Evolutionary conservation across 2,888 invertebrate species (phyloP), one percentile per base, ranked within the genome.

Genomic region (Drosophila pseudotakahashii): DNA sequence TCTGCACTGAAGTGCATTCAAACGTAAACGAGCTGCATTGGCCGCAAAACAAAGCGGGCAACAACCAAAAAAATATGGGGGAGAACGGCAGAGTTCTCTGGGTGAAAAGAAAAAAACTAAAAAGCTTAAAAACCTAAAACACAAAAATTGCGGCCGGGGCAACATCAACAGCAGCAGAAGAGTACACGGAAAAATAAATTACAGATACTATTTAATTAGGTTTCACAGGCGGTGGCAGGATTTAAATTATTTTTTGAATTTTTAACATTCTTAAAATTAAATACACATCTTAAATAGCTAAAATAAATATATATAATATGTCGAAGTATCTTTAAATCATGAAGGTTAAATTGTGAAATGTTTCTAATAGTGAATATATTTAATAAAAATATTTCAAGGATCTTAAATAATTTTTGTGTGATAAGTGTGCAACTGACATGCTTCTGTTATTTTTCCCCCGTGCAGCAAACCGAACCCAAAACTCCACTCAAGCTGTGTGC

Each of bases 101-200:
- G 16, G 30, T 2, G 36, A 9, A 36, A 39, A 52, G 6, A 79
- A 77, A 79, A 67, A 69, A 44, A 13, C 36, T 48, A 64, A 72
- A 77, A 85, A 63, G 77, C 70, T 79, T 84, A 69, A 87, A 86
- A 84, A 73, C 77, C 81, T 78, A 81, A 87, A 87, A 87, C 87
- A 83, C 87, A 84, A 84, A 82, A 82, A 82, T 87, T 84, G 87
- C 77, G 82, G 82, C 82, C 71, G 63, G 71, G 68, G 58, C 51
- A 79, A 73, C 71, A 80, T 76, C 78, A 83, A 81, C 70, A 73
- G 41, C 69, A 71, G 64, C 58, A 50, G 30, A 48, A 47, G n/a
- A 13, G 14, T 0, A 3, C 51, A 63, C 42, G 42, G 47, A 30
- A 9, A 30, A 47, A 47, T 13, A 23, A 23, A n/a, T 32, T 10